Conservation (phyloP, 2,797 vertebrate species). For the Percopsis omiscomaycus region DNA sequence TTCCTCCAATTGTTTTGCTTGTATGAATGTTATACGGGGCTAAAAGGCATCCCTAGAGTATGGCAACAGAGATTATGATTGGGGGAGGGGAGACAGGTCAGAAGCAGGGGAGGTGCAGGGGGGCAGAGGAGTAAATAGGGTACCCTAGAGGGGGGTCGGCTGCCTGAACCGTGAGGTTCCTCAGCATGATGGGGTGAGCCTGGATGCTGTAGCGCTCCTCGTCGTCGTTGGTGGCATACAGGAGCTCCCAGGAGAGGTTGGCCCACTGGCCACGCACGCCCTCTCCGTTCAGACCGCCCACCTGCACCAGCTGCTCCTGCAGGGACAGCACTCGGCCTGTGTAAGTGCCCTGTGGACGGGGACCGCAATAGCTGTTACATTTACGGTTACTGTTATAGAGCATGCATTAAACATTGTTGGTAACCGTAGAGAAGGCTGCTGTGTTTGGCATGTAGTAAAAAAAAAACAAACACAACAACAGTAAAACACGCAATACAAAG, state of each 20-base stretch:
- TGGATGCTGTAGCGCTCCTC: constrained; percentile 98
- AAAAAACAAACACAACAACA: too few relatives aligned
- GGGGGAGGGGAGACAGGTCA: constrained; percentile 58
- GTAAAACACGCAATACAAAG: constrained; percentile 4
- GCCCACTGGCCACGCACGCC: constrained; percentile 96
- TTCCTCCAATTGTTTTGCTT: background rate
- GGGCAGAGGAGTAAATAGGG: constrained; percentile 91
- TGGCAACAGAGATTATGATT: background rate
- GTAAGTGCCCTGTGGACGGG: constrained; percentile 87
- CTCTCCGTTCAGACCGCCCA: constrained; percentile 90
- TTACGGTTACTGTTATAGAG: background rate
- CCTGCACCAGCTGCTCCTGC: constrained; percentile 88
- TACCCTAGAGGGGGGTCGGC: constrained; percentile 95
- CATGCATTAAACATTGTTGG: background rate
- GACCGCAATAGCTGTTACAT: constrained; percentile 9
- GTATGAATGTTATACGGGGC: constrained; percentile 2
- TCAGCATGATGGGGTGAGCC: constrained; percentile 90
- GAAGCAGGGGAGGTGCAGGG: constrained; percentile 86
- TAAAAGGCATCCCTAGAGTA: constrained; percentile 1
- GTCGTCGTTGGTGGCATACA: constrained; percentile 96
- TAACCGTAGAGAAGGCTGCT: constrained; percentile 3
- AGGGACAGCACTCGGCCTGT: constrained; percentile 90
- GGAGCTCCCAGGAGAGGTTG: constrained; percentile 96
- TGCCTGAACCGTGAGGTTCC: constrained; percentile 94
- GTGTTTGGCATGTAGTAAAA: background rate